Base-by-base conservation (phyloP, 1,140 invertebrate species). In the Zaprionus davidi region DNA sequence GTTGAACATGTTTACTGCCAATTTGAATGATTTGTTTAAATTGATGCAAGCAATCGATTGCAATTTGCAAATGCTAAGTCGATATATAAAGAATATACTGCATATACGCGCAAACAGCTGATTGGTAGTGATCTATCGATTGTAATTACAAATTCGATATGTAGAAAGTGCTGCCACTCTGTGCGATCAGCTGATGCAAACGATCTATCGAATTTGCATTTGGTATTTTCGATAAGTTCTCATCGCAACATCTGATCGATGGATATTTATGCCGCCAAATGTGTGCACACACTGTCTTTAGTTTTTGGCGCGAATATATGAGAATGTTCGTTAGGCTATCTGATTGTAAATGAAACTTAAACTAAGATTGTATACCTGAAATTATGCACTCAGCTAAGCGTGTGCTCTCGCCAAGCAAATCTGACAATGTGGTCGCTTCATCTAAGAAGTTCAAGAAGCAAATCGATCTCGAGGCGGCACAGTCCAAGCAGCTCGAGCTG, bases 381-480 rank as follows among this genome's bases (percentile, higher is more conserved):
- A 69, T 1, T 38, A 71, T 69, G 51, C 44, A 44, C 1, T 15
- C 65, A 1, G 49, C 69, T 1, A 88, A 88, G 26, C 84, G 84
- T 17, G 85, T 88, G 36, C 58, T 88, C 13, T 79, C 84, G 22
- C 85, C 84, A 7, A 76, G 24, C 31, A 88, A 90, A 34, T 4
- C 22, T 0, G 69, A 79, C 0, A 76, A 87, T 71, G 72, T 31
- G 20, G 3, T 13, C 7, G n/a, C 24, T 0, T 0, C 38, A 5
- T 3, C 15, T n/a, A 87, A 87, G 49, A 83, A 78, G 24, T 81
- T 60, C 15, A 87, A 88, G 41, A 28, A 60, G 3, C 58, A 71
- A 2, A 9, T 58, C 12, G 64, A 56, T 34, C 7, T 46, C 41
- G 17, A 63, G 4, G 58, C 7, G 31, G 31, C 31, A 34, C 31